A percentile compares a stretch with the other conserved stretches of the same genome.
These are phyloP conservation scores for Atrina japonica DNA, from an alignment of 2,888 invertebrate species.

Conservation along the genomic window DNA sequence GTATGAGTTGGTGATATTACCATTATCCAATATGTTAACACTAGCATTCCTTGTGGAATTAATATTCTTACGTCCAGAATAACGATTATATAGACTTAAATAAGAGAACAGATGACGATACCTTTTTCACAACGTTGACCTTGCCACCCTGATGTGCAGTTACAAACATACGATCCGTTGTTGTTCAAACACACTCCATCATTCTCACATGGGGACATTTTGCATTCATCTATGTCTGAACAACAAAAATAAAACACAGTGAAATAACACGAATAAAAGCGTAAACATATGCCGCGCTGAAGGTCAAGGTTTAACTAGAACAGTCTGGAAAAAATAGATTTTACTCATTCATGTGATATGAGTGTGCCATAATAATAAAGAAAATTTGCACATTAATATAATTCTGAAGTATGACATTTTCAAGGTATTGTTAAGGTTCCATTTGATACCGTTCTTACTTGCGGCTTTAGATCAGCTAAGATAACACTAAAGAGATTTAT, in stretches of 20 bases:
- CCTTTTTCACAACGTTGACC: constrained; percentile 52
- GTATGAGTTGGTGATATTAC: no score
- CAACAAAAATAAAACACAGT: no score
- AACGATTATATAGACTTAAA: neutral
- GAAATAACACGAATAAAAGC: no score
- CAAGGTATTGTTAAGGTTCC: no score
- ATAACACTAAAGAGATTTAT: no score
- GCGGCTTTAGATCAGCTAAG: no score
- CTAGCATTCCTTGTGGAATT: no score
- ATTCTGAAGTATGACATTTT: neutral
- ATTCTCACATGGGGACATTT: constrained; percentile 9
- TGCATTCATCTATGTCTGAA: constrained; percentile 34
- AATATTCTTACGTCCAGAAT: no score
- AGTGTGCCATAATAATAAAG: neutral
- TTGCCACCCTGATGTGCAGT: constrained; percentile 42
- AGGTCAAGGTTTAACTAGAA: no score
- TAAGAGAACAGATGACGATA: neutral
- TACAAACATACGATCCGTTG: constrained; percentile 22
- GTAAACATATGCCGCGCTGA: no score
- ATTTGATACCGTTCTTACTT: no score
- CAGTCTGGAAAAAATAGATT: neutral
- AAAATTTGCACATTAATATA: neutral
- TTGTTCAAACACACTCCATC: constrained; percentile 22
- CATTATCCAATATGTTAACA: no score
- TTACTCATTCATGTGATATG: neutral